Evolutionary conservation across 2,888 invertebrate genomes (phyloP), one percentile per base, ranked within the genome.

Genomic region (Latrodectus elegans): DNA sequence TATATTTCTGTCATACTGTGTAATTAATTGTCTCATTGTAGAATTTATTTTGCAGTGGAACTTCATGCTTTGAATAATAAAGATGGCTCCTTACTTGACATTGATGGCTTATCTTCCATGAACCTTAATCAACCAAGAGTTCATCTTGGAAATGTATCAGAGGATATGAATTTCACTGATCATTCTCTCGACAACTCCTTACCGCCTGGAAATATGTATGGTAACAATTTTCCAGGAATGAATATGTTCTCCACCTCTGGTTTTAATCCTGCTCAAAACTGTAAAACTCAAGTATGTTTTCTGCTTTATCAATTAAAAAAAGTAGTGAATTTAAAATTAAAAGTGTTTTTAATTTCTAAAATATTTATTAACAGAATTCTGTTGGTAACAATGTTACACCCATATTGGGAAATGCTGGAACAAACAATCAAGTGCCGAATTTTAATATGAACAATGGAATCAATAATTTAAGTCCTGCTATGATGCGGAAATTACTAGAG

Each of bases 401-500:
- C 81, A 90, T 91, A 65, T 90, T 91, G 84, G 90, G 90, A 88
- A 91, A 91, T 89, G 90, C 91, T 84, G 91, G 91, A 88, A 91
- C 91, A 80, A 91, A 91, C 79, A 91, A 92, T 88, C 93, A 90
- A 92, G 92, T 90, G 93, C 93, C 94, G 91, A 93, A 94, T 91
- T 92, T 94, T 90, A 91, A 91, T 84, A 64, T 86, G 65, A 86
- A 84, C 49, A 91, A 93, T 90, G 93, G 93, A 89, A 93, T 94
- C 90, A 94, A 94, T 92, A 94, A 93, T 91, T 94, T 94, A 92
- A 94, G 94, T 91, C 94, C 94, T 90, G 93, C 94, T 72, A 92
- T 95, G 80, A 94, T 95, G 85, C 95, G 95, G 93, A 95, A 95
- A 92, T 88, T 89, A 84, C 84, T 90, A 38, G 90, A 90, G 80